These are phyloP conservation scores for Maniola hyperantus DNA, from an alignment of 2,888 invertebrate species.

Conservation along the genomic window DNA sequence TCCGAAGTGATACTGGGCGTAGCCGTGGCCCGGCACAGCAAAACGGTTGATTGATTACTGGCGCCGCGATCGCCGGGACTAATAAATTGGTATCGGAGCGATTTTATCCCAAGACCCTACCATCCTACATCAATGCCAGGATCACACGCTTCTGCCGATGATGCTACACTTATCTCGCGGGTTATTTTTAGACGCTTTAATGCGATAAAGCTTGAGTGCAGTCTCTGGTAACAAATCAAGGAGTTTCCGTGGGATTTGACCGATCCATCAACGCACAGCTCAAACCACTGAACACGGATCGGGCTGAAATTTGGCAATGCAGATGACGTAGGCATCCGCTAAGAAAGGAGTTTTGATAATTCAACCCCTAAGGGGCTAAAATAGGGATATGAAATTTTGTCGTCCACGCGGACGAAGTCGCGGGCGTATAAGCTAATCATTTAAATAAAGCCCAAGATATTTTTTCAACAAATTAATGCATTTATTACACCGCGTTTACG, in stretches of 20 bases:
- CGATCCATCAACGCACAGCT: no score
- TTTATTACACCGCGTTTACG: background rate
- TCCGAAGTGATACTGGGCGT: slow-evolving; percentile 3
- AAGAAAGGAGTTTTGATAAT: no score
- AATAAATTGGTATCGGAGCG: slow-evolving; percentile 2
- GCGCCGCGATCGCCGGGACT: background rate
- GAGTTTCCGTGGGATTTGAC: no score
- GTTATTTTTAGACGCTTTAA: background rate
- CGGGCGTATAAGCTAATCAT: background rate
- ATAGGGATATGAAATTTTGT: no score
- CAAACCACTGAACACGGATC: no score
- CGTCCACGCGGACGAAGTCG: no score
- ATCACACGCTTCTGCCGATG: slow-evolving; percentile 7
- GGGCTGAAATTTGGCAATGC: no score
- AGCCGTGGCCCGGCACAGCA: background rate
- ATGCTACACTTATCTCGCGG: no score
- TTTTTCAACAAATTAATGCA: background rate
- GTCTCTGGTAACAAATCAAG: background rate
- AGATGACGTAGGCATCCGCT: no score
- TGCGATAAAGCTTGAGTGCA: background rate
- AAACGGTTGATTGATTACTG: slow-evolving; percentile 15
- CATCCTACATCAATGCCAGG: no score
- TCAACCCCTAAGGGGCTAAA: no score
- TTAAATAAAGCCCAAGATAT: background rate
- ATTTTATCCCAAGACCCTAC: slow-evolving; percentile 3